A percentile compares a stretch with the other conserved stretches of the same genome.
These are phyloP conservation scores for Tineola bisselliella DNA, from an alignment of 2,888 invertebrate genomes.

Conservation along the genomic window DNA sequence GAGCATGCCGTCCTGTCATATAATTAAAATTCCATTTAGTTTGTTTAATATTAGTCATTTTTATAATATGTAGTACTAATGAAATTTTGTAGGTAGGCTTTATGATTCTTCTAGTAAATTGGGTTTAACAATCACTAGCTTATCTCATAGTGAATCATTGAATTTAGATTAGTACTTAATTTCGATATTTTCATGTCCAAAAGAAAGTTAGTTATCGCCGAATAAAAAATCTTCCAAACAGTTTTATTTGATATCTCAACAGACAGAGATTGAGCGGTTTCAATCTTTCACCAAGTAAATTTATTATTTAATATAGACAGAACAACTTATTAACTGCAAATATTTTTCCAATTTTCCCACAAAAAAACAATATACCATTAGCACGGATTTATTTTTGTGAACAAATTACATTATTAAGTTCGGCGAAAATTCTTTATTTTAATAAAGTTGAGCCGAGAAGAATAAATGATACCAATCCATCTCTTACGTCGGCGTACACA, in stretches of 20 bases:
- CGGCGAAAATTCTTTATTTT: conserved; percentile 6
- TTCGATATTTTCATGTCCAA: no score
- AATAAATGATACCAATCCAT: background rate
- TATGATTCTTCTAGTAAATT: no score
- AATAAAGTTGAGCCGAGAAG: background rate
- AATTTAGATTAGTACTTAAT: no score
- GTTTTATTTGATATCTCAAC: no score
- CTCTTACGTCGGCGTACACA: background rate
- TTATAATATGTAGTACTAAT: no score
- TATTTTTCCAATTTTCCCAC: background rate
- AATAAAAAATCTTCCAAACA: no score
- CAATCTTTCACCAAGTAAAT: background rate
- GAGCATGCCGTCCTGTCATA: no score
- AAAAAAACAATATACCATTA: background rate
- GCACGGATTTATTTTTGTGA: background rate
- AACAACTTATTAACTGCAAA: background rate
- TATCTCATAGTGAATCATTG: no score
- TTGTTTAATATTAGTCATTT: no score
- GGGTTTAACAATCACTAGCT: no score
- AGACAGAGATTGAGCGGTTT: background rate
- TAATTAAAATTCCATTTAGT: no score
- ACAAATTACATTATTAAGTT: conserved; percentile 5
- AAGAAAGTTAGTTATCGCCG: background rate
- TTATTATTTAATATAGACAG: background rate
- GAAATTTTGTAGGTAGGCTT: no score